A percentile compares a stretch with the other conserved stretches of the same genome.
Conservation (phyloP, 2,888 invertebrate genomes). For the Phaedon cochleariae region DNA sequence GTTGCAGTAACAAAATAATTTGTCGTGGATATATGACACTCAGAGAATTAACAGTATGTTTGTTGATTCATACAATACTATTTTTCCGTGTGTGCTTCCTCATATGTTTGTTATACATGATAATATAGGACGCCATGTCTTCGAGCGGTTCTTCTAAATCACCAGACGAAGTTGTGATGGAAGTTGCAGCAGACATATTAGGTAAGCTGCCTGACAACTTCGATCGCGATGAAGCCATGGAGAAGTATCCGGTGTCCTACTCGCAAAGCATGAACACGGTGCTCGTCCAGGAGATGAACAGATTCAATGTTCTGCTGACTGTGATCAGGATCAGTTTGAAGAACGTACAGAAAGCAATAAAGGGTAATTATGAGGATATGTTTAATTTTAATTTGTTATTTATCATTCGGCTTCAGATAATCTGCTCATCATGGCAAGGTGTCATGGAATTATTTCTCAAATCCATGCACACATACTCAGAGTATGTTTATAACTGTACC, state of each 20-base stretch:
- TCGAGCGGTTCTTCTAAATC: constrained; percentile 69
- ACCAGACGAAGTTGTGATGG: constrained; percentile 81
- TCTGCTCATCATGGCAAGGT: too few species aligned
- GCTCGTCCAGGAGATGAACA: constrained; percentile 85
- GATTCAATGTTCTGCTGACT: constrained; percentile 78
- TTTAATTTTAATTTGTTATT: not conserved
- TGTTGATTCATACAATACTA: too few species aligned
- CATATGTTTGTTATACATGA: too few species aligned
- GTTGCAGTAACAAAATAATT: too few species aligned
- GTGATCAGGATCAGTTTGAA: constrained; percentile 79
- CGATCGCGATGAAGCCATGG: constrained; percentile 71
- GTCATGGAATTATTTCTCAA: too few species aligned
- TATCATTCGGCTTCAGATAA: not conserved
- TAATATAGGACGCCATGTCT: constrained; percentile 72
- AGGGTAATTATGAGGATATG: constrained; percentile 67
- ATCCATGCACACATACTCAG: too few species aligned
- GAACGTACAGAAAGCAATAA: constrained; percentile 86
- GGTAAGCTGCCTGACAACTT: constrained; percentile 77
- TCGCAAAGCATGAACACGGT: constrained; percentile 95
- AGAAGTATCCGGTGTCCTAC: constrained; percentile 79
- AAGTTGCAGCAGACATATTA: constrained; percentile 82
- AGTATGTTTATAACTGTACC: too few species aligned
- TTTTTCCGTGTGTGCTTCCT: too few species aligned
- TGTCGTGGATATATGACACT: too few species aligned
- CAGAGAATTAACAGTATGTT: too few species aligned